Base-by-base conservation (phyloP, 2,113 vertebrate genomes). In the Micronycteris hirsuta region DNA sequence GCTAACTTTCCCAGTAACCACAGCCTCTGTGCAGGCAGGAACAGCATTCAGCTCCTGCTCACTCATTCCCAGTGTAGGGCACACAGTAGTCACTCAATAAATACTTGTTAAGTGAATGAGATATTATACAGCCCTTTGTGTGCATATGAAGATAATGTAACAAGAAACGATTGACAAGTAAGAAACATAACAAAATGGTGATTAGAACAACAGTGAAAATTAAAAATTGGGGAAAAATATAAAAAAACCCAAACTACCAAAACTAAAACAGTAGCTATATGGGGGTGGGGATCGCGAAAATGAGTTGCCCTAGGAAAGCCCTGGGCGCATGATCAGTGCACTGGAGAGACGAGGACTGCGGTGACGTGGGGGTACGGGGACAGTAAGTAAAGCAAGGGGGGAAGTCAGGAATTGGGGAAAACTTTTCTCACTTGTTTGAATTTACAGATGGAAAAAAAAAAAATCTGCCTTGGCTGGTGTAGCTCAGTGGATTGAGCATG, bases 11-110 rank as follows among this genome's bases (percentile, higher is more conserved):
- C 47, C 26, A 15, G 31, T 12, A 3, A 6, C 5, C 14, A 68
- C 41, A 41, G 22, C 13, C n/a, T 36, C 41, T 9, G 24, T 1
- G 17, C 0, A 0, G 6, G 14, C 71, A 74, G 47, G 28, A 19
- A n/a, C 54, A 10, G 8, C 7, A 0, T 10, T 1, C 3, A 14
- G 20, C 5, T 77, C 52, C 77, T 31, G 26, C 16, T 77, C 36
- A 28, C 26, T n/a, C 81, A 19, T 11, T 67, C 38, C 33, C 11
- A 41, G 10, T 4, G 11, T 16, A 52, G 19, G 16, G 16, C 81
- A 52, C 31, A 31, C 16, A 73, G 56, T 0, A 58, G 33, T 22
- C 93, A 49, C 63, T 41, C 45, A 17, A 28, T n/a, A 47, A 22
- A 33, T 2, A 36, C 38, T 81, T 20, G 52, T 56, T 65, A 70